Conservation (phyloP, 2,888 invertebrate species). For the Romanomermis culicivorax region DNA sequence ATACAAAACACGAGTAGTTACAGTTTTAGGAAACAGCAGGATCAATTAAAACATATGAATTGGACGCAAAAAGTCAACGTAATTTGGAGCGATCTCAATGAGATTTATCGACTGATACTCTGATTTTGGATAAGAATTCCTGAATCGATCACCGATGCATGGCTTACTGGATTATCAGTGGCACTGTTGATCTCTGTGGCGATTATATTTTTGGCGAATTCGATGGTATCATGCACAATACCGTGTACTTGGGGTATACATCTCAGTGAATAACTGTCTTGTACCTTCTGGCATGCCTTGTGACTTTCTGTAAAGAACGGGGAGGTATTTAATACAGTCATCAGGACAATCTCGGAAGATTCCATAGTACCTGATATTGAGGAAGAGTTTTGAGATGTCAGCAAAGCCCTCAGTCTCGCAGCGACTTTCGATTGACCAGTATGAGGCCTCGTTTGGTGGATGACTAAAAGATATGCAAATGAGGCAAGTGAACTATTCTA, state of each 20-base stretch:
- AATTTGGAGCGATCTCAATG: too few relatives aligned
- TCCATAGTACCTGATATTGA: slow-evolving; percentile 45
- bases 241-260: slow-evolving; percentile 47
- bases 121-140: too few relatives aligned
- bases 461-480: slow-evolving; percentile 30
- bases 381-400: slow-evolving; percentile 43
- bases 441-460: slow-evolving; percentile 43
- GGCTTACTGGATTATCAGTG: slow-evolving; percentile 40
- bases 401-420: slow-evolving; percentile 38
- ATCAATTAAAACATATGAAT: background rate
- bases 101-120: too few relatives aligned
- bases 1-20: background rate
- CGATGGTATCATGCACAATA: slow-evolving; percentile 43
- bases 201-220: slow-evolving; percentile 40
- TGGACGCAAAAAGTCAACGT: too few relatives aligned
- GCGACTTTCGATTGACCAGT: slow-evolving; percentile 42
- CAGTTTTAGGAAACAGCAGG: slow-evolving; percentile 16
- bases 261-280: slow-evolving; percentile 45
- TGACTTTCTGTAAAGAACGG: slow-evolving; percentile 38
- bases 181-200: slow-evolving; percentile 45
- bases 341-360: too few relatives aligned
- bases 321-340: slow-evolving; percentile 9
- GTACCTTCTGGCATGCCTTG: slow-evolving; percentile 42
- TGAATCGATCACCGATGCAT: background rate
- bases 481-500: background rate